Evolutionary conservation across 2,888 invertebrate genomes (phyloP).

Genomic region (Griposia aprilina): DNA sequence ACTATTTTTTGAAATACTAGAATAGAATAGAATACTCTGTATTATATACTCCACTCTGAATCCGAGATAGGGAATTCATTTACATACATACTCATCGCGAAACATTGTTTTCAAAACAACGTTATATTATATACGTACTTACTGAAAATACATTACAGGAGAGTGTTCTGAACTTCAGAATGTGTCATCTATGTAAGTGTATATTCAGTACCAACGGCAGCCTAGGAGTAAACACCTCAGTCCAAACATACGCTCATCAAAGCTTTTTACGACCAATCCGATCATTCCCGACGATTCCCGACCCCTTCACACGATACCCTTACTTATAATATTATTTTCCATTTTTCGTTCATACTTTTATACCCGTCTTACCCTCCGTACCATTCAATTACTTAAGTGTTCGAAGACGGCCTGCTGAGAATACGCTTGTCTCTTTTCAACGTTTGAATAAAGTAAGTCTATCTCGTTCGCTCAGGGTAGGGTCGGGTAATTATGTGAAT

Average conservation of each 20-base stretch:
- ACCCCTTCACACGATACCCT: constrained; percentile 78
- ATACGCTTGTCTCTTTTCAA: constrained; percentile 77
- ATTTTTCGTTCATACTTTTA: constrained; percentile 84
- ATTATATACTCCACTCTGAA: background rate
- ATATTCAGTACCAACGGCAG: constrained; percentile 55
- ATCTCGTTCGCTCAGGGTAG: constrained; percentile 76
- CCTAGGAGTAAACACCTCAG: constrained; percentile 63
- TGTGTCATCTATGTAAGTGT: constrained; percentile 54
- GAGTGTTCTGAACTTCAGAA: constrained; percentile 42
- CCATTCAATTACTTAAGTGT: constrained; percentile 90
- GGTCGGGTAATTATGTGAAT: constrained; percentile 88
- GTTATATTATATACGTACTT: constrained; percentile 14
- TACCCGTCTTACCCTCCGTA: constrained; percentile 82
- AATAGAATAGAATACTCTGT: too few relatives aligned
- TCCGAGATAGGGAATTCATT: constrained; percentile 19
- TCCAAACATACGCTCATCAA: constrained; percentile 64
- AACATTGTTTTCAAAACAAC: constrained; percentile 38
- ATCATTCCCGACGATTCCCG: constrained; percentile 67
- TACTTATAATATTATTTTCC: constrained; percentile 87
- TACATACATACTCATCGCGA: constrained; percentile 15
- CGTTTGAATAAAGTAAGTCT: constrained; percentile 64
- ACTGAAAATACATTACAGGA: constrained; percentile 38
- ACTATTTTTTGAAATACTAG: background rate
- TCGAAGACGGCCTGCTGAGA: constrained; percentile 76
- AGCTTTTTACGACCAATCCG: constrained; percentile 62